Percentiles rank a stretch among this genome's conserved stretches.
Evolutionary conservation across 2,797 vertebrate genomes (phyloP).

Genomic region (Cryptoprocta ferox): DNA sequence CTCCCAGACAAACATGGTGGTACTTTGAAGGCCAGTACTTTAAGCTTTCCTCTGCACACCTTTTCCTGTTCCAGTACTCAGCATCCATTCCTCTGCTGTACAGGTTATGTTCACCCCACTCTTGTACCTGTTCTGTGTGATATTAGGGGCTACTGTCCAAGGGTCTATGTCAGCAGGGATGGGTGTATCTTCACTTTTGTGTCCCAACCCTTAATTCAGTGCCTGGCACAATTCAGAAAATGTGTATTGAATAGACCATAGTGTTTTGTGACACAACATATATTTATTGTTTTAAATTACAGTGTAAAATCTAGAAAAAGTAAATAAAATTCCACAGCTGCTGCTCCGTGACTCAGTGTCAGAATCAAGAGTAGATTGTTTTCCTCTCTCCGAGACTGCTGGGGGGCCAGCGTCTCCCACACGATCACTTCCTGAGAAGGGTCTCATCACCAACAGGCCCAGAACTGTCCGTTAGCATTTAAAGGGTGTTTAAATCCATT

Average conservation of each 20-base stretch:
- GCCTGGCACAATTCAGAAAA: constrained; percentile 46
- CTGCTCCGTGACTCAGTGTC: constrained; percentile 27
- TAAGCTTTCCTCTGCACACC: background rate
- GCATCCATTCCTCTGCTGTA: background rate
- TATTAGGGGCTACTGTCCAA: background rate
- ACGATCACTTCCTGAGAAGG: background rate
- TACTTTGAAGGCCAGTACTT: background rate
- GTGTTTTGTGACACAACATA: constrained; percentile 59
- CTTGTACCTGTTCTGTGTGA: rapidly evolving
- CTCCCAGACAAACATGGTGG: background rate
- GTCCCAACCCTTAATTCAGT: background rate
- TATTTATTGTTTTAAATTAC: constrained; percentile 69
- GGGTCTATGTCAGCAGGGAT: background rate
- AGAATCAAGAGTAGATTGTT: background rate
- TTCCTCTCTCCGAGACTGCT: background rate
- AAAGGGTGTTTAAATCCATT: background rate
- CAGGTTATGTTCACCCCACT: background rate
- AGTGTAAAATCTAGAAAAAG: constrained; percentile 50
- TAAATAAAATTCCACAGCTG: constrained; percentile 55
- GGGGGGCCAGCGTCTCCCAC: rapidly evolving
- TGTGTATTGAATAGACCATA: background rate
- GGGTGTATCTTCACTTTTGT: background rate
- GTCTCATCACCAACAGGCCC: background rate
- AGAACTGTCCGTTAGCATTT: background rate
- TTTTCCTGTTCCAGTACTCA: background rate